Conservation (phyloP, 2,113 vertebrate species). For the Phylloscopus trochilus region DNA sequence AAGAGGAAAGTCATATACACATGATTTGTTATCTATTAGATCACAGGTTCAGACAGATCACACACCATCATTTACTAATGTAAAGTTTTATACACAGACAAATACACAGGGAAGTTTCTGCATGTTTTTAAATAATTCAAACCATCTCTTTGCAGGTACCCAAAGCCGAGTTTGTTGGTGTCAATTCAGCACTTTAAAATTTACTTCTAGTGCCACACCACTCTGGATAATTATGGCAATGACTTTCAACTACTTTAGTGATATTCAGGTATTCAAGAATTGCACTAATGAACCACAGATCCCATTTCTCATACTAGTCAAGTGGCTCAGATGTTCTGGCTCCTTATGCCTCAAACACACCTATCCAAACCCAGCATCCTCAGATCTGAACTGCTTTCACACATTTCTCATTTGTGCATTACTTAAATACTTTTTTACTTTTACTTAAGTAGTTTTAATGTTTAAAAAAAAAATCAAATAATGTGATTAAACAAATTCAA, state of each 20-base stretch:
- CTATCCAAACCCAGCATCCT: neutral
- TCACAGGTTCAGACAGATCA: neutral
- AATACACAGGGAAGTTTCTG: neutral
- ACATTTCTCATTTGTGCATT: neutral
- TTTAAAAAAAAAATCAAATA: neutral
- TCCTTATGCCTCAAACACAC: neutral
- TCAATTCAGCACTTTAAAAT: neutral
- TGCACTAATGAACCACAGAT: neutral
- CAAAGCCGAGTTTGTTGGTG: neutral
- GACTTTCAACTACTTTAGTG: neutral
- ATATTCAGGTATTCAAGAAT: neutral
- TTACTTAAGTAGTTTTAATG: neutral
- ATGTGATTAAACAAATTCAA: neutral
- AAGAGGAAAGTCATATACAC: neutral
- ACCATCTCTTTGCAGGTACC: neutral
- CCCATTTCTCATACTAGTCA: neutral
- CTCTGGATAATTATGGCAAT: neutral
- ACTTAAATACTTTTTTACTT: neutral
- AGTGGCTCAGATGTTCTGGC: neutral
- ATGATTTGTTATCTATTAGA: neutral
- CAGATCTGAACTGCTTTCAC: neutral
- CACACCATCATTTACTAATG: neutral
- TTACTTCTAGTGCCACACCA: neutral
- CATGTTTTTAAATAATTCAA: neutral
- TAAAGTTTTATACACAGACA: neutral